Base-by-base conservation (phyloP, 2,113 vertebrate species). In the Dendropsophus ebraccatus region DNA sequence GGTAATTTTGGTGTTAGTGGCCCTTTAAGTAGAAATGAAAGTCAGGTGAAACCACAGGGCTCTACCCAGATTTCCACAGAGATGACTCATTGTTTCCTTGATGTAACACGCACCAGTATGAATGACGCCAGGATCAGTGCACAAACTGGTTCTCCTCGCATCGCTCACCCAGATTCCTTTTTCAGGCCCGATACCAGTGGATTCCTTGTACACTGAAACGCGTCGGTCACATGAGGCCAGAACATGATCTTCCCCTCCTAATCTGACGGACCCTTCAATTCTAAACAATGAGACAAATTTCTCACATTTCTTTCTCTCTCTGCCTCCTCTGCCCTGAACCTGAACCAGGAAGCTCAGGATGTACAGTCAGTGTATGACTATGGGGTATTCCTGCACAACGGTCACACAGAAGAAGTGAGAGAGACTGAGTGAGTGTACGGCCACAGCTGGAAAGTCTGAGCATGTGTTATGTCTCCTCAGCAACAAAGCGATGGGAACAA, bases 11-110 rank as follows among this genome's bases (percentile, higher is more conserved):
- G 41, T 41, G 67, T 70, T 10, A 23, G 17, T 70, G 67, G 17
- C 67, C 67, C 67, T 70, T 70, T 70, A 76, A 75, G 14, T 9
- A 30, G 25, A 30, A 30, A 23, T 1, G 45, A 50, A 23, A 17
- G 72, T 6, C 37, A 74, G 41, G 11, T 25, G 41, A 79, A 54
- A 60, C 32, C 21, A 1, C 60, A 0, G 60, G 13, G 37, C 62
- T 82, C 80, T 49, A 67, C 69, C 45, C 74, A 79, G 47, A 85
- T 78, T 85, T 86, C 84, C 76, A 86, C 79, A 47, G 10, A 69
- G 60, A 32, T 80, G 84, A 86, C 84, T 86, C 84, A 86, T 67
- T 67, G 30, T 56, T 80, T 35, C 49, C 75, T n/a, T 50, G 74
- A 17, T 70, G 76, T 85, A 54, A 85, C 30, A 37, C 65, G 52